phyloP scores from a whole-genome alignment of 1,140 invertebrate species.

The Dreissena rostriformis region DNA sequence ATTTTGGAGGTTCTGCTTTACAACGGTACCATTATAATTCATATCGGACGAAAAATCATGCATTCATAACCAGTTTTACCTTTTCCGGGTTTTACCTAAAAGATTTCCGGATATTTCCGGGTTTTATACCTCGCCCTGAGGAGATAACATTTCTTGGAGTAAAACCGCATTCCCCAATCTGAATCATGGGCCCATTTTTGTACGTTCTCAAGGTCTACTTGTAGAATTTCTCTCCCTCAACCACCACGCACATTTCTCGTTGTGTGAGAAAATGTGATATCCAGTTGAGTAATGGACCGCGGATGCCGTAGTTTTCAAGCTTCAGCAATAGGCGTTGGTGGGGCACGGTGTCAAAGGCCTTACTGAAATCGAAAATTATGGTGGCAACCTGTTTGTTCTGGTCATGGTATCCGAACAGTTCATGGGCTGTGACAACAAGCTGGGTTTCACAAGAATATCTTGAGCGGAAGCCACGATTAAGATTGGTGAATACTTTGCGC shows the following conservation, averaged over 20 bases:
- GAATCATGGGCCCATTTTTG: slow-evolving; percentile 18
- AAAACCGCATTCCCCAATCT: slow-evolving; percentile 60
- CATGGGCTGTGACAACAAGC: slow-evolving; percentile 48
- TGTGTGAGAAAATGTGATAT: background rate
- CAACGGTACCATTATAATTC: too few species aligned
- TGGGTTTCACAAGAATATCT: slow-evolving; percentile 54
- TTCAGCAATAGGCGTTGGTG: background rate
- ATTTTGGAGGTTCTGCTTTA: too few species aligned
- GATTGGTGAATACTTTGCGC: slow-evolving; percentile 18
- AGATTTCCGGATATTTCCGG: too few species aligned
- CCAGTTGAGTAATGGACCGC: background rate
- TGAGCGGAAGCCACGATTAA: slow-evolving; percentile 54
- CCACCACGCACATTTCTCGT: slow-evolving; percentile 4
- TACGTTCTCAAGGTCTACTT: background rate
- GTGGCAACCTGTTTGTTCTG: slow-evolving; percentile 5
- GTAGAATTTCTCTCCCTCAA: slow-evolving; percentile 12
- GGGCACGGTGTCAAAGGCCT: background rate
- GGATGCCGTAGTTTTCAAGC: background rate
- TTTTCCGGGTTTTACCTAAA: too few species aligned
- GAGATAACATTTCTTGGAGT: slow-evolving; percentile 56
- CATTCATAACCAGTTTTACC: too few species aligned
- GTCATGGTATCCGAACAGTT: slow-evolving; percentile 45
- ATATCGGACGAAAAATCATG: too few species aligned
- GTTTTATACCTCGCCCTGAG: too few species aligned
- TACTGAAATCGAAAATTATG: background rate